phyloP scores from a whole-genome alignment of 1,140 invertebrate genomes.

The Drosophila lowei region DNA sequence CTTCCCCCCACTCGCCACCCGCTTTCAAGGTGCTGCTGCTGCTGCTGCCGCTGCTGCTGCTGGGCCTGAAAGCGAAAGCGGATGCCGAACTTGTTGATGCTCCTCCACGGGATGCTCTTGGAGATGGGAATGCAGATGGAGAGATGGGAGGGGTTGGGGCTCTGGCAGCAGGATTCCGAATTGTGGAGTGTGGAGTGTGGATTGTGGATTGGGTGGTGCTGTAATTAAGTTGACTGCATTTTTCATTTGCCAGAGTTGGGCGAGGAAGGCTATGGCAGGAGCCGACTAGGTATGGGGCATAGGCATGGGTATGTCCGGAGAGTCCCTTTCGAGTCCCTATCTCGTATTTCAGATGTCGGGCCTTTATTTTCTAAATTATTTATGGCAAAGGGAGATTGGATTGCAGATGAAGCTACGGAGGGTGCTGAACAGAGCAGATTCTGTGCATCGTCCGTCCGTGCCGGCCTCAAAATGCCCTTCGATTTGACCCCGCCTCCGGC shows the following conservation, averaged over 20 bases:
- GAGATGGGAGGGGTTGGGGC: constrained; percentile 10
- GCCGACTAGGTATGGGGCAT: constrained; percentile 1
- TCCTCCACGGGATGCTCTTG: constrained; percentile 19
- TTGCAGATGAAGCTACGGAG: constrained; percentile 4
- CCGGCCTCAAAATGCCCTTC: constrained; percentile 14
- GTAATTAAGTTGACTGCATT: constrained; percentile 49
- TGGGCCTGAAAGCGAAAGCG: constrained; percentile 31
- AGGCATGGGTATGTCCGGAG: constrained; percentile 21
- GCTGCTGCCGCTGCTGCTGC: not conserved
- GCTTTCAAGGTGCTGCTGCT: not conserved
- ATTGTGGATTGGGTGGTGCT: constrained; percentile 4
- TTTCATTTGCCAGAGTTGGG: constrained; percentile 30
- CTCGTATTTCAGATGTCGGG: constrained; percentile 31
- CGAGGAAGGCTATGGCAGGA: not conserved
- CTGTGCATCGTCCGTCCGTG: not conserved
- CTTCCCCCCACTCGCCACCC: not conserved
- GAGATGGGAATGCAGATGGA: not conserved
- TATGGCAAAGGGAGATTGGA: constrained; percentile 34
- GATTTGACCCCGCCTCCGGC: constrained; percentile 22
- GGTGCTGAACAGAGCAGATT: not conserved
- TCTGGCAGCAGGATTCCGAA: too few species aligned
- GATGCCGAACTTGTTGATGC: constrained; percentile 44
- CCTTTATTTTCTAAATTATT: constrained; percentile 44
- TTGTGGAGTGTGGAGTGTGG: too few species aligned
- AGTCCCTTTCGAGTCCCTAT: constrained; percentile 16